Percentiles rank a stretch among this genome's conserved stretches.
These are phyloP conservation scores for Poicephalus meyeri DNA, from an alignment of 2,113 vertebrate genomes.

Conservation along the genomic window DNA sequence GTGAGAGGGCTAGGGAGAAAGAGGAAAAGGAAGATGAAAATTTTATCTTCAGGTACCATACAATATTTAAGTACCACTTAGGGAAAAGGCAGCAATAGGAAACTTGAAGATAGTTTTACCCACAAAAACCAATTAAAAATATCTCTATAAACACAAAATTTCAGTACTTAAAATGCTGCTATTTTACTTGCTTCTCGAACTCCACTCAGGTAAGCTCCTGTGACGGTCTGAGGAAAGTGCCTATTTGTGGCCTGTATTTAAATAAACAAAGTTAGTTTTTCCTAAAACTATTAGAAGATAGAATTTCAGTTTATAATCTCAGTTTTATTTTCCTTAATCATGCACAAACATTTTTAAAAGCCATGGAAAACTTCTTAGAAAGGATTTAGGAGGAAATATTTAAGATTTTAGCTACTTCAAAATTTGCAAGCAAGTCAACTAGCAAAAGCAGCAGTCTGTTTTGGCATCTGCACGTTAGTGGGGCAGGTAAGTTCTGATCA, in stretches of 20 bases:
- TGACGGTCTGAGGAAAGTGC: slow-evolving; percentile 98
- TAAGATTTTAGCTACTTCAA: neutral
- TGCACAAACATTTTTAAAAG: neutral
- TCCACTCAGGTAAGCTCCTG: slow-evolving; percentile 95
- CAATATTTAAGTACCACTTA: slow-evolving; percentile 17
- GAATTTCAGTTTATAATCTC: neutral
- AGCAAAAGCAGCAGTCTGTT: neutral
- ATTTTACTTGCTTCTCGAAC: slow-evolving; percentile 99
- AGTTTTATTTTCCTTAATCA: neutral
- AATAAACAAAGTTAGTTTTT: neutral
- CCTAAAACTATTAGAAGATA: neutral
- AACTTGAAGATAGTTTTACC: slow-evolving; percentile 48
- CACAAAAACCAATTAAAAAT: slow-evolving; percentile 45
- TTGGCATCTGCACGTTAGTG: neutral
- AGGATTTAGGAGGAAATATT: neutral
- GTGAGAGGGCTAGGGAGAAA: neutral
- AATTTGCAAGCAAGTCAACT: neutral
- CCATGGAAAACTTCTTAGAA: neutral
- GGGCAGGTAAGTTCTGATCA: neutral
- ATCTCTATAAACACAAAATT: slow-evolving; percentile 16
- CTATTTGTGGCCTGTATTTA: slow-evolving; percentile 89
- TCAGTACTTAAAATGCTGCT: slow-evolving; percentile 81
- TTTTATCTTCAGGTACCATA: slow-evolving; percentile 57
- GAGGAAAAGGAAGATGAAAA: neutral
- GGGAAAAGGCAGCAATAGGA: slow-evolving; percentile 44